Evolutionary conservation across 2,888 invertebrate genomes (phyloP), one percentile per base, ranked within the genome.

Genomic region (Lumbricus terrestris): DNA sequence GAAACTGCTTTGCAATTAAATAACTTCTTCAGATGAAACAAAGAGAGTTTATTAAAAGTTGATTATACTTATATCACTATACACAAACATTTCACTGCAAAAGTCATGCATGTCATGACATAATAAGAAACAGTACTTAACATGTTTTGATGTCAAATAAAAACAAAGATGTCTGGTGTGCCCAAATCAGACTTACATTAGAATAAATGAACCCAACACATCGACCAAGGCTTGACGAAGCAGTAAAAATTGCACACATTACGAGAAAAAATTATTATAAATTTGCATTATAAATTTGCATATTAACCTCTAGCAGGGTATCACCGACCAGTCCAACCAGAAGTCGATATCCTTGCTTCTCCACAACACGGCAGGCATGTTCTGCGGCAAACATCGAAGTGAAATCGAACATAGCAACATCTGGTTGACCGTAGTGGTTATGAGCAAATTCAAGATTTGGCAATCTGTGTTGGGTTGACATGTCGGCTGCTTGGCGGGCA

Each of bases 361-460:
- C 97, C 29, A 97, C 95, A 35, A 98, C 97, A 93, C 98, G 96
- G 93, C 97, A 97, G 16, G 99, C 98, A 95, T 98, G 98, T 95
- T 98, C 98, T 0, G 99, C 98, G 0, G 98, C 98, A 95, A 98
- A 99, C 97, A 99, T 98, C 0, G 98, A 98, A 0, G 99, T 99
- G 95, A 99, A 99, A 95, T 99, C 99, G 95, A 99, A 99, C 96
- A 99, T 97, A 88, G 99, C 98, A 2, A 99, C 98, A 95, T 99
- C 99, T 0, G 98, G 98, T 94, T 98, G 98, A 0, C 98, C 98
- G 94, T 98, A 98, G 95, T 99, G 98, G 95, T 99, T 99, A 29
- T 98, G 97, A 0, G 99, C 99, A 95, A 98, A 99, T 95, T 99
- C 98, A 93, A 97, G 95, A 93, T 93, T 91, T 33, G 94, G 94